Evolutionary conservation across 2,797 vertebrate genomes (phyloP).

Genomic region (Propithecus perrieri): DNA sequence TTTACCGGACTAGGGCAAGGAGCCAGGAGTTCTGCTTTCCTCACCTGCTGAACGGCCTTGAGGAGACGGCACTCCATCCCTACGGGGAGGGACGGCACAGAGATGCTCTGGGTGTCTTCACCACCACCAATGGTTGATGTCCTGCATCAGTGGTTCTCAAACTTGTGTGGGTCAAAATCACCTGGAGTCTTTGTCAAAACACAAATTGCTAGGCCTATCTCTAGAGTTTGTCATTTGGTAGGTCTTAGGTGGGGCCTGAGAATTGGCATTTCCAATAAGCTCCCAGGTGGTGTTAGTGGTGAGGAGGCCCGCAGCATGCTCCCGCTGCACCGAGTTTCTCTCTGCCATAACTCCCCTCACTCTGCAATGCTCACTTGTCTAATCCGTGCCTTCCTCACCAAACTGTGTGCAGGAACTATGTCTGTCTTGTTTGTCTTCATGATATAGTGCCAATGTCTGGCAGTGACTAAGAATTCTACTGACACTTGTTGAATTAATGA

Average conservation of each 20-base stretch:
- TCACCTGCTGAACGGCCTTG: neutral
- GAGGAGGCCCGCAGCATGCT: neutral
- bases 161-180: neutral
- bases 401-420: neutral
- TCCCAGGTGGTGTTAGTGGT: neutral
- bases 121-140: too few relatives aligned
- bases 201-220: neutral
- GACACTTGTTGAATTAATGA: neutral
- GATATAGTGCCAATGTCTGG: neutral
- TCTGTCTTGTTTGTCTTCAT: neutral
- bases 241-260: neutral
- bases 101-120: neutral
- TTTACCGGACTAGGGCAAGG: neutral
- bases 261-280: neutral
- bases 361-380: neutral
- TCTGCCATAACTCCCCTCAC: neutral
- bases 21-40: neutral
- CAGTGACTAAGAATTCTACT: neutral
- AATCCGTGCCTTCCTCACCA: neutral
- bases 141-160: neutral
- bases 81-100: neutral
- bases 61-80: neutral
- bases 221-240: neutral
- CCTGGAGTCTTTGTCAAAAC: neutral
- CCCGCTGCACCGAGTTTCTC: neutral